Evolutionary conservation across 2,797 vertebrate species (phyloP).

Genomic region (Tiaroga cobitis): DNA sequence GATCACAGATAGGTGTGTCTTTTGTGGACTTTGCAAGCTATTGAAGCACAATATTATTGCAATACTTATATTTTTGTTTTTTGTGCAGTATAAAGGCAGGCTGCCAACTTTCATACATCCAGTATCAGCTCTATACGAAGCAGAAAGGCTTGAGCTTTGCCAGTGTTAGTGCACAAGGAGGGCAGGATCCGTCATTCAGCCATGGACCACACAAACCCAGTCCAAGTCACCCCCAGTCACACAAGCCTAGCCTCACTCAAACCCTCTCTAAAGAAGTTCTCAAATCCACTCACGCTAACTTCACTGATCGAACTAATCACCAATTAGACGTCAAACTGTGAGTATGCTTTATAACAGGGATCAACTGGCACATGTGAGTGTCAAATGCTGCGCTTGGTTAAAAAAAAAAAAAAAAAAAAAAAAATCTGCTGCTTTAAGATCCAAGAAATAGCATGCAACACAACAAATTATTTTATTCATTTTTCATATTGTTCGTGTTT

Average conservation of each 20-base stretch:
- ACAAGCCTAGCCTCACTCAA: slow-evolving; percentile 51
- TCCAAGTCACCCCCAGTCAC: slow-evolving; percentile 52
- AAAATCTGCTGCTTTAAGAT: neutral
- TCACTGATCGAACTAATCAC: slow-evolving; percentile 63
- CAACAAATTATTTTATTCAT: neutral
- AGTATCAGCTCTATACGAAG: slow-evolving; percentile 95
- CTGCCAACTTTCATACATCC: slow-evolving; percentile 85
- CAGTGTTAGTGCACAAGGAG: slow-evolving; percentile 62
- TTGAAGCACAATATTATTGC: neutral
- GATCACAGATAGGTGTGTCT: slow-evolving; percentile 93
- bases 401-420: too few species aligned
- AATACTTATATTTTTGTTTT: neutral
- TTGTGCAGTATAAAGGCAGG: slow-evolving; percentile 89
- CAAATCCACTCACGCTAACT: slow-evolving; percentile 58
- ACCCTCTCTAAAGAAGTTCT: slow-evolving; percentile 52
- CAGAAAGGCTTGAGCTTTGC: slow-evolving; percentile 88
- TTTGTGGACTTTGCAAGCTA: neutral
- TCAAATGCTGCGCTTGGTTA: neutral
- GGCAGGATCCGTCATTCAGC: slow-evolving; percentile 78
- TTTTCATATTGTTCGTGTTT: neutral
- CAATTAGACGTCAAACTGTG: slow-evolving; percentile 85
- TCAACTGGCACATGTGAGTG: neutral
- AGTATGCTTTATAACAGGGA: slow-evolving; percentile 70
- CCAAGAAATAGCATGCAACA: neutral
- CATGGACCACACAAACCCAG: slow-evolving; percentile 55